Evolutionary conservation across 2,113 vertebrate genomes (phyloP), one percentile per base, ranked within the genome.

Genomic region (Ceyx cyanopectus): DNA sequence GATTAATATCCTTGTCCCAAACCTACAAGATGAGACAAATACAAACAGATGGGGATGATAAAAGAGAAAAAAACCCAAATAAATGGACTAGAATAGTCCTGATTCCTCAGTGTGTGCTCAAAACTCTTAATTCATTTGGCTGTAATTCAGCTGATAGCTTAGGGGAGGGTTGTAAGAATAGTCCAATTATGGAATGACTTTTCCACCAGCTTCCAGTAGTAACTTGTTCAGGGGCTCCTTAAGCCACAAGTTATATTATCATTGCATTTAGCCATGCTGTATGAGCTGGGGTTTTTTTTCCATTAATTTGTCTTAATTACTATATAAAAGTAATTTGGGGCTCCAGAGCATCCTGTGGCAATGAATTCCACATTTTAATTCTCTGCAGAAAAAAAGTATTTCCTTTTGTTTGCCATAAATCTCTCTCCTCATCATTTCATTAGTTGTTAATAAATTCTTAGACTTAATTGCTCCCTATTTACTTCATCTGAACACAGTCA

Each of bases 371-470:
- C 18, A 24, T 76, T 91, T 79, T 74, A 80, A 87, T 91, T 87
- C 85, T 66, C 80, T 92, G 46, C 75, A 91, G 79, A 66, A 93
- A 62, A 68, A 62, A 68, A 23, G 7, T 76, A 66, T 46, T 95
- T 89, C 61, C 32, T 92, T 92, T 80, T 66, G 46, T 89, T 91
- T 85, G 32, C 27, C 73, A 89, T 85, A 69, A 94, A 69, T 32
- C 4, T 3, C 53, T 90, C 70, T 68, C 60, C 21, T 61, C 45
- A 37, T 76, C 66, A 89, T 62, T 92, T 80, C 54, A 62, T 89
- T 91, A 85, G 75, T 15, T 89, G 81, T 51, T 63, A 92, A 73
- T 73, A 89, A 89, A 80, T 77, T 80, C 41, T 85, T 89, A 19
- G 29, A 37, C 32, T 74, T 87, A 69, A 89, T 65, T 87, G 75